These are phyloP conservation scores for Leptopilina syphax DNA, from an alignment of 2,888 invertebrate species.

Conservation along the genomic window DNA sequence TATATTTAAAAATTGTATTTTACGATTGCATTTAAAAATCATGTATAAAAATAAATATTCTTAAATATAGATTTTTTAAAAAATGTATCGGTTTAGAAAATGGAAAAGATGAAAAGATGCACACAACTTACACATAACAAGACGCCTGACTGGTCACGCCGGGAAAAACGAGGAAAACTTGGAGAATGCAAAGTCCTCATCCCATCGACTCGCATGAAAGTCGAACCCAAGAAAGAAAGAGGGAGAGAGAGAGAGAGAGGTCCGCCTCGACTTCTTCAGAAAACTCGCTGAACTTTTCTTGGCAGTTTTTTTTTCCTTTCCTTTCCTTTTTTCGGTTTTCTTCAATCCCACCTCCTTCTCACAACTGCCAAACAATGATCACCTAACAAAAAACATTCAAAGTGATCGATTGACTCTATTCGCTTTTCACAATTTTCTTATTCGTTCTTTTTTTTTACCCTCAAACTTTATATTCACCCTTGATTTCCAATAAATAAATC, in stretches of 20 bases:
- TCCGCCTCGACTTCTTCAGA: slow-evolving; percentile 57
- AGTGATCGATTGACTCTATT: slow-evolving; percentile 17
- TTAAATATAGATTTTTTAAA: background rate
- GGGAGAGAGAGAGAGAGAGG: slow-evolving; percentile 43
- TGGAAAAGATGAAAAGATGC: slow-evolving; percentile 12
- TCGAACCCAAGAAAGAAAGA: slow-evolving; percentile 45
- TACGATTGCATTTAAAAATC: too few relatives aligned
- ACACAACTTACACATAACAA: slow-evolving; percentile 73
- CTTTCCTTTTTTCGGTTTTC: slow-evolving; percentile 48
- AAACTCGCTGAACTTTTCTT: slow-evolving; percentile 56
- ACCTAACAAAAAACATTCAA: slow-evolving; percentile 23
- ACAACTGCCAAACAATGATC: slow-evolving; percentile 23
- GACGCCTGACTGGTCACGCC: slow-evolving; percentile 75
- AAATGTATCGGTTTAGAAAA: slow-evolving; percentile 52
- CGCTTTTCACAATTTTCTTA: slow-evolving; percentile 13
- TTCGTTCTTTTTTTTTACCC: too few relatives aligned
- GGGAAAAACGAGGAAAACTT: slow-evolving; percentile 71
- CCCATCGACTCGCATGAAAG: slow-evolving; percentile 50
- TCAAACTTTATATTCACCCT: slow-evolving; percentile 11
- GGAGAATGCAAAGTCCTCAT: slow-evolving; percentile 59
- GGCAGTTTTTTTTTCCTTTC: slow-evolving; percentile 55
- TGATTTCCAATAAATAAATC: slow-evolving; percentile 20
- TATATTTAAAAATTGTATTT: too few relatives aligned
- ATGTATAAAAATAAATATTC: too few relatives aligned
- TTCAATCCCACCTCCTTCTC: slow-evolving; percentile 1